Percentiles rank a stretch among this genome's conserved stretches.
These are phyloP conservation scores for Xylota sylvarum DNA, from an alignment of 2,888 invertebrate genomes.

Conservation along the genomic window DNA sequence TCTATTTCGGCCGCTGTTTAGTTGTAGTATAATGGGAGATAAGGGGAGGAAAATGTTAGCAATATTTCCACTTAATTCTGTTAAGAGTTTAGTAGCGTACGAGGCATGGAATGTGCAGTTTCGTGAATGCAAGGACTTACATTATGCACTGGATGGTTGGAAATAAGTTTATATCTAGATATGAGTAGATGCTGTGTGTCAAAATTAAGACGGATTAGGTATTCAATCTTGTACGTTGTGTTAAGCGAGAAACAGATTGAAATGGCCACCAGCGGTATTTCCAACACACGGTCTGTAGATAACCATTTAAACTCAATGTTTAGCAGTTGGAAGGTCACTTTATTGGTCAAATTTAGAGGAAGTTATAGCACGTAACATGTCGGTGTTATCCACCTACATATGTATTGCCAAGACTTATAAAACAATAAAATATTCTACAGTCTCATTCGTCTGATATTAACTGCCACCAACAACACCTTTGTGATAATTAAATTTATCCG, in stretches of 20 bases:
- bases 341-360: too few species aligned
- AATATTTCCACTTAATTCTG: conserved; percentile 39
- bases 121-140: neutral
- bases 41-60: conserved; percentile 25
- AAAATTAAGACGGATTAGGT: neutral
- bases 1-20: conserved; percentile 32
- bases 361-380: too few species aligned
- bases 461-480: neutral
- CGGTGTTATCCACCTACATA: too few species aligned
- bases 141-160: neutral
- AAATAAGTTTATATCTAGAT: neutral
- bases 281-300: too few species aligned
- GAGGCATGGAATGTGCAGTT: neutral
- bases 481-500: conserved; percentile 44
- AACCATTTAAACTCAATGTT: too few species aligned
- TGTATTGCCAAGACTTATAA: too few species aligned
- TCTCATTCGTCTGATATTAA: neutral
- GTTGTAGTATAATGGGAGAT: conserved; percentile 4
- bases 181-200: neutral
- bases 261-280: neutral
- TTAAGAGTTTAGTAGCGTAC: conserved; percentile 24
- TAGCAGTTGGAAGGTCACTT: too few species aligned
- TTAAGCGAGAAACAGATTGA: neutral
- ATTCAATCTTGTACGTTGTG: neutral
- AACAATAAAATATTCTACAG: too few species aligned